These are phyloP conservation scores for Athene cunicularia DNA, from an alignment of 2,113 vertebrate species.

Conservation along the genomic window DNA sequence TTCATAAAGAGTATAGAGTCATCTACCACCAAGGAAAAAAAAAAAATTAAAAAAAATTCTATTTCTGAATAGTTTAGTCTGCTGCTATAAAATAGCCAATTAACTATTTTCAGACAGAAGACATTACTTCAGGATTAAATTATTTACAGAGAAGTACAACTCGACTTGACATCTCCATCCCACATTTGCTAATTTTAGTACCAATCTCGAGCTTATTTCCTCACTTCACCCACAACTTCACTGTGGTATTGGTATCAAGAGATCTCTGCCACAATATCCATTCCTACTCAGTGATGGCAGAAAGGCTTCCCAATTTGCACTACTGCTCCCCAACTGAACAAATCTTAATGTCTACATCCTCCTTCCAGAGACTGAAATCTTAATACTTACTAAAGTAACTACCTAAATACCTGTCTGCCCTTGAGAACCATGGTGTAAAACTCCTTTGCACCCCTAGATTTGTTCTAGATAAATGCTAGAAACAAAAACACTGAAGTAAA, in stretches of 20 bases:
- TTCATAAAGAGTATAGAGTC: neutral
- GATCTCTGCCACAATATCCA: neutral
- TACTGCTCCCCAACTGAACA: neutral
- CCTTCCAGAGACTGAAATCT: neutral
- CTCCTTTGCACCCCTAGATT: neutral
- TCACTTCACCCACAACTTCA: constrained; percentile 13
- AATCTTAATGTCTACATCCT: neutral
- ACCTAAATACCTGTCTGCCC: neutral
- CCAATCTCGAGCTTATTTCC: neutral
- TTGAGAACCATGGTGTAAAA: neutral
- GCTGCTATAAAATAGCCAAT: neutral
- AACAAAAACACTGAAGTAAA: neutral
- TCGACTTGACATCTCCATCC: constrained; percentile 2
- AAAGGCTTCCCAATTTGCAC: neutral
- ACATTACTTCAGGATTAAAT: constrained; percentile 17
- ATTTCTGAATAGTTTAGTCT: neutral
- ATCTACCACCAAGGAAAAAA: neutral
- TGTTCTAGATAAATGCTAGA: neutral
- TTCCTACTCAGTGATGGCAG: neutral
- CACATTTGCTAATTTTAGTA: constrained; percentile 22
- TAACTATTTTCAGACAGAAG: constrained; percentile 11
- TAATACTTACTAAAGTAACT: neutral
- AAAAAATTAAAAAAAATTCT: neutral
- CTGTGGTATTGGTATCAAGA: neutral
- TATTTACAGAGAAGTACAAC: neutral